A percentile compares a stretch with the other conserved stretches of the same genome.
Evolutionary conservation across 2,113 vertebrate species (phyloP).

Genomic region (Cynopterus brachyotis): DNA sequence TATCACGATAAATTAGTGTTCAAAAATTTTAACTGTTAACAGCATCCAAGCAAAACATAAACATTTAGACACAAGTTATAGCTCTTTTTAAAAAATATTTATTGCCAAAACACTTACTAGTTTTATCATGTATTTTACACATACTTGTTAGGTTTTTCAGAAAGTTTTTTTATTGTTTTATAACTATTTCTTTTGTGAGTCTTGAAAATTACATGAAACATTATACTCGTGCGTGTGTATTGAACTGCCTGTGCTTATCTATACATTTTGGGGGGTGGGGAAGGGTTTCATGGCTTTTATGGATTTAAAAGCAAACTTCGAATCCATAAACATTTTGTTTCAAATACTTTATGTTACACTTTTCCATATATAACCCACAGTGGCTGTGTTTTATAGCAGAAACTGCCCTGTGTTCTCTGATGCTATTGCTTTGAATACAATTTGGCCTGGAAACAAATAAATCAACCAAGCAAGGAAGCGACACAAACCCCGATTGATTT

Average conservation of each 20-base stretch:
- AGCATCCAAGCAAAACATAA: neutral
- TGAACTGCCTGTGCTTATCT: neutral
- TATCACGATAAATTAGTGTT: neutral
- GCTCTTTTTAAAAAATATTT: neutral
- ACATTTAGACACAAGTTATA: neutral
- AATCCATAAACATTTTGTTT: constrained; percentile 22
- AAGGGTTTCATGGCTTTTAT: neutral
- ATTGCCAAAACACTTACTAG: neutral
- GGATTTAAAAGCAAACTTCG: neutral
- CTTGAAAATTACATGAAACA: neutral
- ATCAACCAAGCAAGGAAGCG: neutral
- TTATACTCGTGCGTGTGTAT: neutral
- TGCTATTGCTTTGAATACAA: neutral
- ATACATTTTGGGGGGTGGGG: neutral
- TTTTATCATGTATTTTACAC: neutral
- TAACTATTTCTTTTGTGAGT: neutral
- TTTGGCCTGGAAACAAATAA: constrained; percentile 36
- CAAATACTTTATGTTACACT: neutral
- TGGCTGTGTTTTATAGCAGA: neutral
- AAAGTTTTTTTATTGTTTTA: neutral
- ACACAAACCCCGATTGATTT: neutral
- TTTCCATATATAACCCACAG: neutral
- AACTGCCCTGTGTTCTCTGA: neutral
- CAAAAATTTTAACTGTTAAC: neutral
- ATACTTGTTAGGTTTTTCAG: neutral